Evolutionary conservation across 2,797 vertebrate species (phyloP), one percentile per base, ranked within the genome.

Genomic region (Orestias chungarensis): DNA sequence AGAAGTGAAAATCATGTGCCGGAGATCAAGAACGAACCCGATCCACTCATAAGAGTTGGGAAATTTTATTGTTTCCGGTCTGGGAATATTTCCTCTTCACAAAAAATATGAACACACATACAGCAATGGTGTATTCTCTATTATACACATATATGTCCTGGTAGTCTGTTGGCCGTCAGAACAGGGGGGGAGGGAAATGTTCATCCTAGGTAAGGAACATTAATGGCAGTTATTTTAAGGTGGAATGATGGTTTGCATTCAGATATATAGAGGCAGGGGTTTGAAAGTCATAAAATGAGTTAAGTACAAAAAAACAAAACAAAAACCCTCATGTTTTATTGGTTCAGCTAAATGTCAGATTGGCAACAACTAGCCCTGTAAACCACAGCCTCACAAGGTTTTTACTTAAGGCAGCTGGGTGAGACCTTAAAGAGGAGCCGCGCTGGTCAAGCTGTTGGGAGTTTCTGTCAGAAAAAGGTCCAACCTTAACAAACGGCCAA

Each of bases 61-160:
- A 91, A 90, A 82, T 91, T 93, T 85, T 89, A 74, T 88, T 78
- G 77, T 76, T 74, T 89, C 76, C 65, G 74, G 70, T 90, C 84
- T 87, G 88, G 91, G 89, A 91, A 90, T 82, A 87, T 82, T 91
- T 92, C 85, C 85, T 92, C 86, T 90, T 90, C 88, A 91, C 87
- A 93, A 93, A 93, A n/a, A 93, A 93, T 91, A 93, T 83, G 87
- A 89, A 91, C 82, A 50, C 86, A 82, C 86, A 64, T 89, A 91
- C 88, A 93, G 85, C 86, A 87, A 89, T 84, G 85, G 78, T 82
- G 84, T 91, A 87, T 81, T 89, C 75, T 87, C 76, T 86, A 78
- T 80, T 84, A 82, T 88, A 91, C 89, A 91, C 81, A 82, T 66
- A 62, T 73, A 73, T 78, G 76, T 86, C 82, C 59, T 75, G 80